Conservation (phyloP, 2,888 invertebrate species). For the Carterocephalus palaemon region DNA sequence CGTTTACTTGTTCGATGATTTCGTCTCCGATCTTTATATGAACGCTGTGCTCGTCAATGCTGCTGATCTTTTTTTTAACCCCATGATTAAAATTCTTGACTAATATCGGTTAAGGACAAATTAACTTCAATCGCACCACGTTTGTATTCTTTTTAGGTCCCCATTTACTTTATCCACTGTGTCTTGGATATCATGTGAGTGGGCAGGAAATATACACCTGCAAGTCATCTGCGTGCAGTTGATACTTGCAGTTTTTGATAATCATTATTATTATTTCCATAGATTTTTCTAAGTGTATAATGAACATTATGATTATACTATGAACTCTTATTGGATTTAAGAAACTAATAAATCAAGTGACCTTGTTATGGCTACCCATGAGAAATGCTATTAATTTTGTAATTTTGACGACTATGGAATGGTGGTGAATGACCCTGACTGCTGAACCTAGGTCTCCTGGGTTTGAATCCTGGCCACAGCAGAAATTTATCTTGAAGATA, state of each 20-base stretch:
- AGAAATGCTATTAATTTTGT: too few species aligned
- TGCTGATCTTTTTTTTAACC: neutral
- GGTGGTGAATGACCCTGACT: too few species aligned
- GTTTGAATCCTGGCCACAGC: too few species aligned
- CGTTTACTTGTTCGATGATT: neutral
- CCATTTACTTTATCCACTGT: neutral
- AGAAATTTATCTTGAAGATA: too few species aligned
- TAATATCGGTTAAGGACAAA: neutral
- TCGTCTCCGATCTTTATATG: neutral
- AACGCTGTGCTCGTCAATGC: neutral
- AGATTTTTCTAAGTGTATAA: too few species aligned
- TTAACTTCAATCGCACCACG: neutral
- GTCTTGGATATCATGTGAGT: neutral
- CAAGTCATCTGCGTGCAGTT: slow-evolving; percentile 23
- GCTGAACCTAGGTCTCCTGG: too few species aligned
- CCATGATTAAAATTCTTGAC: neutral
- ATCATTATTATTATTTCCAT: too few species aligned
- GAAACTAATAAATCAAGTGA: too few species aligned
- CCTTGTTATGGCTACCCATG: too few species aligned
- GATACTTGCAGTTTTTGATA: slow-evolving; percentile 22
- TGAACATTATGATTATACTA: too few species aligned
- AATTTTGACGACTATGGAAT: too few species aligned
- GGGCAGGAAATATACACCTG: slow-evolving; percentile 20
- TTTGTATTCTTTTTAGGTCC: neutral
- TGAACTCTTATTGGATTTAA: too few species aligned